Percentiles rank a stretch among this genome's conserved stretches.
These are phyloP conservation scores for Cephus rjabovi DNA, from an alignment of 2,888 invertebrate species.

Conservation along the genomic window DNA sequence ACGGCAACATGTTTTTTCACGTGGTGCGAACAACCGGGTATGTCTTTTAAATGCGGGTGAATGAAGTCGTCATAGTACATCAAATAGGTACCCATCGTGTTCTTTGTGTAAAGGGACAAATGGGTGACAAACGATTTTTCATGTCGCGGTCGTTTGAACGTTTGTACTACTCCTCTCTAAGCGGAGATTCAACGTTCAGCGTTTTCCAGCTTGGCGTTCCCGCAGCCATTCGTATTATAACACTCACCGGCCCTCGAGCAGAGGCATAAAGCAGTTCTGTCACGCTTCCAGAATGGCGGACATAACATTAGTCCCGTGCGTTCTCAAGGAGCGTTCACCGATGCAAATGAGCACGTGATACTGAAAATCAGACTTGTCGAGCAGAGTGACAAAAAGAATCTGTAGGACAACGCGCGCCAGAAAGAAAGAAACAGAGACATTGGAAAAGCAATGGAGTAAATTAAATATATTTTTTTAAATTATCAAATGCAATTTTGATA, in stretches of 20 bases:
- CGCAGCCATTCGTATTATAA: not conserved
- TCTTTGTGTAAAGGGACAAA: not conserved
- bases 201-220: not conserved
- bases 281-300: not conserved
- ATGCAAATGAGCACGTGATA: not conserved
- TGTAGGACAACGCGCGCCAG: not conserved
- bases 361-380: not conserved
- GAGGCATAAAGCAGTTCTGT: not conserved
- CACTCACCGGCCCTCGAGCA: not conserved
- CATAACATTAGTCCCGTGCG: not conserved
- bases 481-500: not conserved
- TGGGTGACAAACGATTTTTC: not conserved
- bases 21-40: conserved; percentile 5
- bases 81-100: not conserved
- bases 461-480: not conserved
- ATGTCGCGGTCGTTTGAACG: not conserved
- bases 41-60: not conserved
- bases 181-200: not conserved
- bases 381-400: not conserved
- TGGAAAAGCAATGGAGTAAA: not conserved
- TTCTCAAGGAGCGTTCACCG: not conserved
- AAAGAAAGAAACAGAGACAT: not conserved
- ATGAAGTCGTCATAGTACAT: conserved; percentile 4
- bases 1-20: conserved; percentile 41
- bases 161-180: not conserved